These are phyloP conservation scores for Dromas ardeola DNA, from an alignment of 2,113 vertebrate species.

Conservation along the genomic window DNA sequence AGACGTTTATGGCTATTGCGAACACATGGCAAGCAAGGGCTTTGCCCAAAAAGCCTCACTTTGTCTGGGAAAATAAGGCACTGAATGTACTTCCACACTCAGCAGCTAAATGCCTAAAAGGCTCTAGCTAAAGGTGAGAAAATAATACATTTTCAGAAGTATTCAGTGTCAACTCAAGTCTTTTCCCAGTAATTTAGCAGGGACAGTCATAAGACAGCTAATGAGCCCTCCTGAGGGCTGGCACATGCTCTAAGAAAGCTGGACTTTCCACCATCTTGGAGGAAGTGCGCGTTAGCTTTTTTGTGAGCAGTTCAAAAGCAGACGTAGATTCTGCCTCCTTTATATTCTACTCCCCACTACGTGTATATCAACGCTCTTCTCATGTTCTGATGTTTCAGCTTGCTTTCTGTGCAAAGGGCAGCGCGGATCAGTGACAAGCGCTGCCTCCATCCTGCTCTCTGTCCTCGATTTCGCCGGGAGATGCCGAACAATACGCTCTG, in stretches of 20 bases:
- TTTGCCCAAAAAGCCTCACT: not conserved
- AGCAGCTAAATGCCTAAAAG: not conserved
- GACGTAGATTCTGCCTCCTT: not conserved
- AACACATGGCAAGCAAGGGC: not conserved
- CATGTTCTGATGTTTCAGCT: not conserved
- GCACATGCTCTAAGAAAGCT: not conserved
- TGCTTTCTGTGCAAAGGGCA: not conserved
- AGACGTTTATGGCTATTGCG: fast-evolving
- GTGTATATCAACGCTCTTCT: not conserved
- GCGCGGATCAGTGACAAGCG: fast-evolving
- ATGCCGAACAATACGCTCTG: not conserved
- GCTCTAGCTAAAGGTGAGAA: not conserved
- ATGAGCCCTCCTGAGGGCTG: not conserved
- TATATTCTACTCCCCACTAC: not conserved
- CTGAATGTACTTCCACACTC: not conserved
- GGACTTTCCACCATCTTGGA: not conserved
- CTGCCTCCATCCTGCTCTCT: not conserved
- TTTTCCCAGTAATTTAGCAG: not conserved
- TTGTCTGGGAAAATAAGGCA: not conserved
- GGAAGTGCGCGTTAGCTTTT: not conserved
- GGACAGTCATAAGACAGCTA: not conserved
- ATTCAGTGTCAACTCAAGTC: not conserved
- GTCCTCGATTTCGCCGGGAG: not conserved
- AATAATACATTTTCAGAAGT: not conserved
- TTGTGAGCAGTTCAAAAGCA: not conserved